These are phyloP conservation scores for Eristalis tenax DNA, from an alignment of 2,888 invertebrate species.

Conservation along the genomic window DNA sequence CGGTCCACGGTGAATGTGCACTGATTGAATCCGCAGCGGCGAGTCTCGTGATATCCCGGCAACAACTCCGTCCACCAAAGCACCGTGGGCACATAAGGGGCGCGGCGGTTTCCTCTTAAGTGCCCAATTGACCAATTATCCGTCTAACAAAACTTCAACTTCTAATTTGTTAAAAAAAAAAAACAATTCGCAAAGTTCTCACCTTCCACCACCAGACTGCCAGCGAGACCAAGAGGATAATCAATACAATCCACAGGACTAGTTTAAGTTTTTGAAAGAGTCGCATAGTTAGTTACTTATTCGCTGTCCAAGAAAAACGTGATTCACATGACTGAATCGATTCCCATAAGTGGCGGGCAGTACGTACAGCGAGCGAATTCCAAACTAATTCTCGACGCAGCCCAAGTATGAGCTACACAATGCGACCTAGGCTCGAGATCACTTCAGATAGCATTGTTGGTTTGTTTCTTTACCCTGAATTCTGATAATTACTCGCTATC, in stretches of 20 bases:
- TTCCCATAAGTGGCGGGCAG: neutral
- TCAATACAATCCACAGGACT: conserved; percentile 34
- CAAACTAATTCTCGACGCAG: neutral
- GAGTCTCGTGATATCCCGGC: conserved; percentile 65
- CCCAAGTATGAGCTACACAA: neutral
- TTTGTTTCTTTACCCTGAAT: neutral
- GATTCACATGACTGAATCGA: conserved; percentile 40
- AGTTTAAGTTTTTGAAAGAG: conserved; percentile 51
- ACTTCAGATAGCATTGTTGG: conserved; percentile 1
- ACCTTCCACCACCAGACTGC: conserved; percentile 42
- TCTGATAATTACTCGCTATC: conserved; percentile 13
- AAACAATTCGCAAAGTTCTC: neutral
- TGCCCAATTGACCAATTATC: neutral
- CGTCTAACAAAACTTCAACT: neutral
- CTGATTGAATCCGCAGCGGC: conserved; percentile 73
- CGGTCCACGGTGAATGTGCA: conserved; percentile 74
- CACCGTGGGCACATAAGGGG: conserved; percentile 8
- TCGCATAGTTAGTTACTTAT: conserved; percentile 43
- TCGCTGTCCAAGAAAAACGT: neutral
- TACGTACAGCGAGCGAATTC: neutral
- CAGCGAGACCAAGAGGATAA: conserved; percentile 26
- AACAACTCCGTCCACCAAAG: conserved; percentile 74
- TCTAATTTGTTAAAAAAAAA: neutral
- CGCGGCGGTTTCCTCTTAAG: neutral
- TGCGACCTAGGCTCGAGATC: neutral